phyloP scores from a whole-genome alignment of 53 echinoderm and acorn worm species.

The Glandiceps talaboti region DNA sequence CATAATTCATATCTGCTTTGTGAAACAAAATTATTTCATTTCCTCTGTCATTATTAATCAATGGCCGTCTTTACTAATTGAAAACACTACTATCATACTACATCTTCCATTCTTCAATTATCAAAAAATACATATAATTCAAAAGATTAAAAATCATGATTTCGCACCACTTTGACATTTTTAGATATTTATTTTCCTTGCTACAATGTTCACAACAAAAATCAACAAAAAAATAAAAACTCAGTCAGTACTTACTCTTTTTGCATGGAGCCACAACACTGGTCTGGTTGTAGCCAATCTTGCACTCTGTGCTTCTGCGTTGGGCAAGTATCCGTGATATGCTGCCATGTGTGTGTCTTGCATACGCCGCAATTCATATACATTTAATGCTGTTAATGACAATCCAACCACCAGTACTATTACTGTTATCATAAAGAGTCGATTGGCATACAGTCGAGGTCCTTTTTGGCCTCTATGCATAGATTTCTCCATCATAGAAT shows the following conservation, averaged over 20 bases:
- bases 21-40: too few relatives aligned
- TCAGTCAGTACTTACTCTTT: slow-evolving; percentile 59
- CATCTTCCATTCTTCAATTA: too few relatives aligned
- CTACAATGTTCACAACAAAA: too few relatives aligned
- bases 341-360: slow-evolving; percentile 54
- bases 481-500: background rate
- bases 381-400: slow-evolving; percentile 73
- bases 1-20: too few relatives aligned
- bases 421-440: slow-evolving; percentile 30
- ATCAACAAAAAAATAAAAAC: too few relatives aligned
- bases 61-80: too few relatives aligned
- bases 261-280: slow-evolving; percentile 80
- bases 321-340: slow-evolving; percentile 18
- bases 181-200: too few relatives aligned
- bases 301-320: background rate
- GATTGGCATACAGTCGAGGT: slow-evolving; percentile 3
- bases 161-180: too few relatives aligned
- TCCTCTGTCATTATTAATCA: too few relatives aligned
- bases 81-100: too few relatives aligned
- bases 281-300: slow-evolving; percentile 17
- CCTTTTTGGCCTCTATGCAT: background rate
- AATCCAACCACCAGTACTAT: slow-evolving; percentile 55
- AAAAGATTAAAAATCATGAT: too few relatives aligned
- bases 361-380: slow-evolving; percentile 68
- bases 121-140: too few relatives aligned